Evolutionary conservation across 2,113 vertebrate genomes (phyloP).

Genomic region (Drymodes brunneopygia): DNA sequence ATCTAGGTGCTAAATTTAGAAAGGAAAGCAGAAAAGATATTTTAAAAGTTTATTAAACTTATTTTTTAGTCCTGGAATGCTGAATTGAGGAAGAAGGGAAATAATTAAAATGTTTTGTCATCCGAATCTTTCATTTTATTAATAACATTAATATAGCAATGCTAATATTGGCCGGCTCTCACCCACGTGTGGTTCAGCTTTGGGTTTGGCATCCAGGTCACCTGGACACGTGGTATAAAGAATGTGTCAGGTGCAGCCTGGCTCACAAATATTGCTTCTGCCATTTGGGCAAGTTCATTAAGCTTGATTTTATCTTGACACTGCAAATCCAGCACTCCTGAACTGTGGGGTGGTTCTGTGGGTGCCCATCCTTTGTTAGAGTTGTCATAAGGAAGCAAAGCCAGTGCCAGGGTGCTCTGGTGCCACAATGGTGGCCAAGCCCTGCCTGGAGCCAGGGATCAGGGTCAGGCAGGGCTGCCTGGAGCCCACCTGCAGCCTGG

Average conservation of each 20-base stretch:
- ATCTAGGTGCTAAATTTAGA: background rate
- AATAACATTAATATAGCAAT: background rate
- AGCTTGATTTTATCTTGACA: slow-evolving; percentile 8
- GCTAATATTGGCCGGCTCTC: background rate
- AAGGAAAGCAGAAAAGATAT: background rate
- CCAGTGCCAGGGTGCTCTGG: background rate
- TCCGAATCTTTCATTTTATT: slow-evolving; percentile 4
- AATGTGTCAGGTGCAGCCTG: background rate
- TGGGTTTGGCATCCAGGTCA: slow-evolving; percentile 11
- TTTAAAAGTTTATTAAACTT: background rate
- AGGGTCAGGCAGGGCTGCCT: background rate
- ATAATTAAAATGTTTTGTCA: slow-evolving; percentile 35
- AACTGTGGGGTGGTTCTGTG: background rate
- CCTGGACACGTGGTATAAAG: background rate
- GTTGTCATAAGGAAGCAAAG: background rate
- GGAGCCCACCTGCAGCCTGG: background rate
- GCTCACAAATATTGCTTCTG: background rate
- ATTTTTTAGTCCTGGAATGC: background rate
- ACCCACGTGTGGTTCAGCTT: background rate
- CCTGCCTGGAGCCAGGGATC: background rate
- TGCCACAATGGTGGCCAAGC: background rate
- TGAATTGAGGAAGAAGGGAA: background rate
- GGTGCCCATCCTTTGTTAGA: background rate
- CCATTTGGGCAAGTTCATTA: background rate
- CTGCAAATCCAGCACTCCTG: background rate